These are phyloP conservation scores for Latrodectus hesperus DNA, from an alignment of 2,888 invertebrate genomes.

Conservation along the genomic window DNA sequence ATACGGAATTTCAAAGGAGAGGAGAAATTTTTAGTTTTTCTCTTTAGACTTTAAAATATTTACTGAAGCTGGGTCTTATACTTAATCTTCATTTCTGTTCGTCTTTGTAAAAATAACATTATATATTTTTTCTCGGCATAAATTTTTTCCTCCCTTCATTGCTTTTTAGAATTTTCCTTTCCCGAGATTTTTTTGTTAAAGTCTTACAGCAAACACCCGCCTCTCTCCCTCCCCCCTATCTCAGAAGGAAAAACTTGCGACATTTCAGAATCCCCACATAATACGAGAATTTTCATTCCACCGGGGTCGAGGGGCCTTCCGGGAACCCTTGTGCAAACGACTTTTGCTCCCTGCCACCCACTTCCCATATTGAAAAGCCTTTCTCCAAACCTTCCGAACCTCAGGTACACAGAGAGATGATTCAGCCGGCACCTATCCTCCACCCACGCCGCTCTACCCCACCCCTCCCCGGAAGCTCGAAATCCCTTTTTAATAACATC, in stretches of 20 bases:
- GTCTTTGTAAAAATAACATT: too few species aligned
- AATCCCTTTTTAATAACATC: conserved; percentile 69
- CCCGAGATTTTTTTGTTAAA: conserved; percentile 8
- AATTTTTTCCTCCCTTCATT: background rate
- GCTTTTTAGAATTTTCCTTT: background rate
- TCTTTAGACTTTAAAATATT: too few species aligned
- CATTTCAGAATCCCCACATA: conserved; percentile 35
- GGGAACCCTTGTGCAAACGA: conserved; percentile 53
- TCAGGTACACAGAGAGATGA: conserved; percentile 57
- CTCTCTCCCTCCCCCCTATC: background rate
- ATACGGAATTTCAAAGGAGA: too few species aligned
- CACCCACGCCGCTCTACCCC: background rate
- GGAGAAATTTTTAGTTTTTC: too few species aligned
- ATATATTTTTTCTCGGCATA: too few species aligned
- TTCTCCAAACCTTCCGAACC: conserved; percentile 7
- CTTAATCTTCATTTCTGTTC: too few species aligned
- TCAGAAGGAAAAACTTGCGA: conserved; percentile 8
- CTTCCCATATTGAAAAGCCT: background rate
- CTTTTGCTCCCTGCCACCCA: conserved; percentile 15
- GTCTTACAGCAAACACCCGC: conserved; percentile 4
- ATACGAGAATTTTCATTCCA: conserved; percentile 47
- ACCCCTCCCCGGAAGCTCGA: conserved; percentile 17
- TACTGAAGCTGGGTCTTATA: too few species aligned
- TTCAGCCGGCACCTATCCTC: conserved; percentile 47
- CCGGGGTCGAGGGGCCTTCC: conserved; percentile 3